phyloP scores from a whole-genome alignment of 2,113 vertebrate genomes.

The Grammatotria lemairii region DNA sequence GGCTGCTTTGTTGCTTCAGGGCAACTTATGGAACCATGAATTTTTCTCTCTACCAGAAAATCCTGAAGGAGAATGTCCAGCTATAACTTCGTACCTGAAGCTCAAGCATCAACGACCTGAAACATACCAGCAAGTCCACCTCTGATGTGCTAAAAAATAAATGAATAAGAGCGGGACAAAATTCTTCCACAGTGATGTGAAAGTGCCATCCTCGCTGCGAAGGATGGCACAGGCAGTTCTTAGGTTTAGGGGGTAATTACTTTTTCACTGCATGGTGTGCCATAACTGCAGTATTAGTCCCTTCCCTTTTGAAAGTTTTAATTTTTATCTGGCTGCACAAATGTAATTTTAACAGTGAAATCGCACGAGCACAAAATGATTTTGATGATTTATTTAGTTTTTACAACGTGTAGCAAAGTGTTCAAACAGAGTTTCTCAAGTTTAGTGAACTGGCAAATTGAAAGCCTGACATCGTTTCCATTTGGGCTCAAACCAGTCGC shows the following conservation, averaged over 20 bases:
- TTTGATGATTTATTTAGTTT: neutral
- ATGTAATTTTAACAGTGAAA: neutral
- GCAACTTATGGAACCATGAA: neutral
- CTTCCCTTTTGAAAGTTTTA: neutral
- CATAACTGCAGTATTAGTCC: neutral
- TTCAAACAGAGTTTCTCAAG: neutral
- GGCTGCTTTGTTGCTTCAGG: neutral
- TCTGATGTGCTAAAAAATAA: neutral
- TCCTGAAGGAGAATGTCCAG: neutral
- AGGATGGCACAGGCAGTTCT: neutral
- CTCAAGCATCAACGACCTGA: neutral
- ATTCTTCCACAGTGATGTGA: neutral
- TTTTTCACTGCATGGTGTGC: neutral
- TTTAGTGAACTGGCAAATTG: conserved; percentile 3
- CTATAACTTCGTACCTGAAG: neutral
- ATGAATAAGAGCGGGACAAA: fast-evolving
- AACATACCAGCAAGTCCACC: neutral
- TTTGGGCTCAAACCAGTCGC: neutral
- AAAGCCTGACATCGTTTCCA: neutral
- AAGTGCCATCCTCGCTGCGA: neutral
- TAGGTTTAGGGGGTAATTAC: neutral
- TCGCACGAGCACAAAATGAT: neutral
- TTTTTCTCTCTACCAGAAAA: neutral
- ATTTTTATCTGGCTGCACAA: neutral
- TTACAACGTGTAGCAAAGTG: neutral